Base-by-base conservation (phyloP, 2,113 vertebrate species). In the Nothobranchius furzeri region DNA sequence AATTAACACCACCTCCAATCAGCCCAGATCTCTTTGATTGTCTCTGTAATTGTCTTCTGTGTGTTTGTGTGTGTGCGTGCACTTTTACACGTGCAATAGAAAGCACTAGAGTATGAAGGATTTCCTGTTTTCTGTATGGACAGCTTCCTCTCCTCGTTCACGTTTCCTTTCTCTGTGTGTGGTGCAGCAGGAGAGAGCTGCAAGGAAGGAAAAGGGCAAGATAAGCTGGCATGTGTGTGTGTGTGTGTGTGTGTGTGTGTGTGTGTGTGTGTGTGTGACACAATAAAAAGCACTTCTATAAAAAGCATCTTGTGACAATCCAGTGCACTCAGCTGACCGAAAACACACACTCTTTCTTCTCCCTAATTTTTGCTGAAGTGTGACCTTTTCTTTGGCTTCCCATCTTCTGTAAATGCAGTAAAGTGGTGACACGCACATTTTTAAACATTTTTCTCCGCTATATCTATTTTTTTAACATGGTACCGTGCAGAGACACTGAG, bases 301-400 rank as follows among this genome's bases (percentile, higher is more conserved):
- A 86, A 86, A 87, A 87, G 74, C 40, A 53, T 83, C 85, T 90
- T 82, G 88, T 87, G 85, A 88, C 81, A 76, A 73, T 83, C 84
- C 76, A 75, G 62, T 65, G 76, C 63, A 20, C 77, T 85, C 84
- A 85, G 82, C 82, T 88, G 85, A 87, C 85, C 75, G 81, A 66
- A 85, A 88, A 87, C 1, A 3, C 50, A 30, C 68, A 76, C 77
- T 78, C 60, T 70, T 14, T 30, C 30, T 43, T 54, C 46, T 54
- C 0, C 9, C 64, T 53, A 64, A 11, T 54, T 82, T 67, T 63
- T 52, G 64, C 76, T 12, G 20, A 12, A 45, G 52, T 48, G 7
- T 67, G 75, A 60, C 55, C 55, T 64, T 64, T 58, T 42, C 47
- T 35, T 51, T 35, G 45, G n/a, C 62, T 47, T 11, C 13, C 15